phyloP scores from a whole-genome alignment of 2,113 vertebrate genomes.

The Excalfactoria chinensis region DNA sequence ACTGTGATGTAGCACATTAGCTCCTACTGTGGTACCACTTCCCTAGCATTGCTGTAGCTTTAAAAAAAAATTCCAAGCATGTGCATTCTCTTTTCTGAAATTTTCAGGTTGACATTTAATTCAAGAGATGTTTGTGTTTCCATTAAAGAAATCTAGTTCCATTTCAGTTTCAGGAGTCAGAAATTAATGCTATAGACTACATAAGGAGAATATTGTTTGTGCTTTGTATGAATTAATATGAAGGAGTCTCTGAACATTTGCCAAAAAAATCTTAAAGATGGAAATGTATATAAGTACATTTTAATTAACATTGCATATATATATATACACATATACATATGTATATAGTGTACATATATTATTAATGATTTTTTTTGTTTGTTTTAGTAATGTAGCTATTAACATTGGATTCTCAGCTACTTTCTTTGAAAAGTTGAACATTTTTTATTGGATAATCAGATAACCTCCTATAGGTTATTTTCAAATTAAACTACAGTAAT shows the following conservation, averaged over 20 bases:
- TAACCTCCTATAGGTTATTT: neutral
- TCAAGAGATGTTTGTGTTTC: neutral
- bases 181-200: neutral
- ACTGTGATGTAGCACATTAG: constrained; percentile 19
- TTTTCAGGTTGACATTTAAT: neutral
- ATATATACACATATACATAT: no score
- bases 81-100: neutral
- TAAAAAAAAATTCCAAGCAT: neutral
- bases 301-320: neutral
- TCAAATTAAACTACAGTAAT: neutral
- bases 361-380: neutral
- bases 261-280: neutral
- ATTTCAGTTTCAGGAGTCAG: constrained; percentile 20
- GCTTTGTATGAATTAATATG: neutral
- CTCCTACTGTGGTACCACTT: neutral
- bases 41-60: neutral
- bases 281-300: neutral
- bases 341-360: neutral
- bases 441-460: neutral
- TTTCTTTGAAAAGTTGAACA: constrained; percentile 18
- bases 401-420: neutral
- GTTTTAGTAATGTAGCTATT: neutral
- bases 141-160: neutral
- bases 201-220: neutral
- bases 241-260: neutral